A percentile compares a stretch with the other conserved stretches of the same genome.
phyloP scores from a whole-genome alignment of 2,888 invertebrate species.

The Gnatocerus cornutus region DNA sequence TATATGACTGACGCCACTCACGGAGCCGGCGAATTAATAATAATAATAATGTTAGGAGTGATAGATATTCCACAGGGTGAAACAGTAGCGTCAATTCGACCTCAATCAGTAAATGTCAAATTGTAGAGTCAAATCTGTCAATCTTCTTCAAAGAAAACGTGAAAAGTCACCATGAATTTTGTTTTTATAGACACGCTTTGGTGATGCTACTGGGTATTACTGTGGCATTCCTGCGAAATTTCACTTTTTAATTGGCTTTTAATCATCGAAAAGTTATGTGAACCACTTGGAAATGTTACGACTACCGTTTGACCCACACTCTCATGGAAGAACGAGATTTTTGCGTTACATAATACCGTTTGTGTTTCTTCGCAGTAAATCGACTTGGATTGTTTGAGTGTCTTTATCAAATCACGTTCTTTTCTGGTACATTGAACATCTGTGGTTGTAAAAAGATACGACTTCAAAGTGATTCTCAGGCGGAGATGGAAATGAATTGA shows the following conservation, averaged over 20 bases:
- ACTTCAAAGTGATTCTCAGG: background rate
- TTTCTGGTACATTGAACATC: background rate
- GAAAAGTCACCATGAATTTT: no score
- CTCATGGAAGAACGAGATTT: background rate
- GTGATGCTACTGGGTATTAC: no score
- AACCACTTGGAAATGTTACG: background rate
- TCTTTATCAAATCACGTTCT: background rate
- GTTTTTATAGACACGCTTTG: no score
- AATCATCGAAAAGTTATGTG: conserved; percentile 2
- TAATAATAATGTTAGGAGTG: no score
- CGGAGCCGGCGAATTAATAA: no score
- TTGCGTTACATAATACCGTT: background rate
- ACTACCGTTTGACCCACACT: conserved; percentile 18
- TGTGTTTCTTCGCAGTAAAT: background rate
- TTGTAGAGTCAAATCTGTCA: no score
- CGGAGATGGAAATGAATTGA: no score
- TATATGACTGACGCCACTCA: conserved; percentile 3
- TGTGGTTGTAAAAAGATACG: background rate
- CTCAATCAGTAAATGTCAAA: no score
- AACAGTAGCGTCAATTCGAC: no score
- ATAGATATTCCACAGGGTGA: no score
- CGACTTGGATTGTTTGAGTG: background rate
- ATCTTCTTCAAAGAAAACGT: no score
- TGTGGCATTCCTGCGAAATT: conserved; percentile 5
- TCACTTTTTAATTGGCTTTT: background rate